phyloP scores from a whole-genome alignment of 2,888 invertebrate species.

The Papilio demoleus region DNA sequence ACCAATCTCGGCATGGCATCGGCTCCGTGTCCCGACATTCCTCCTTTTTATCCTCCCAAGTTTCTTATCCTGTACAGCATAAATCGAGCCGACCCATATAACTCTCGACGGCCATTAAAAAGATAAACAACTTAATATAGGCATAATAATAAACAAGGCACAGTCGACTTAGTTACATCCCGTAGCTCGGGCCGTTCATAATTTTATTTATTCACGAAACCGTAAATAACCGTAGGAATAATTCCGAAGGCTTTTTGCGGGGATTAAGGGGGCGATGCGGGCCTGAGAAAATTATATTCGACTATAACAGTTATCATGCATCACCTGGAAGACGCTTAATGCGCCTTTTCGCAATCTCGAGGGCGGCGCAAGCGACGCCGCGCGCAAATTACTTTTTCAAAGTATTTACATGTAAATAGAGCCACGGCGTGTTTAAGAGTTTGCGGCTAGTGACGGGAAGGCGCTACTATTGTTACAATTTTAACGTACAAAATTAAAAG shows the following conservation, averaged over 20 bases:
- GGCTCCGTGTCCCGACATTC: slow-evolving; percentile 68
- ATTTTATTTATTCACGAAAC: slow-evolving; percentile 83
- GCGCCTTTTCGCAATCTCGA: slow-evolving; percentile 82
- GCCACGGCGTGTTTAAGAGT: slow-evolving; percentile 62
- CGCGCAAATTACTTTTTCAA: slow-evolving; percentile 83
- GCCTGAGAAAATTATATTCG: slow-evolving; percentile 83
- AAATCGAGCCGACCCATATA: slow-evolving; percentile 80
- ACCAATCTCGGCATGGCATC: slow-evolving; percentile 76
- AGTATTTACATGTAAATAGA: slow-evolving; percentile 84
- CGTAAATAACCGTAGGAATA: slow-evolving; percentile 82
- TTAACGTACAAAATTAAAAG: slow-evolving; percentile 42
- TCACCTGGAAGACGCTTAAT: slow-evolving; percentile 83
- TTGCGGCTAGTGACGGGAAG: slow-evolving; percentile 57
- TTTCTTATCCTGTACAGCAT: slow-evolving; percentile 75
- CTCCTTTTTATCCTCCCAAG: slow-evolving; percentile 65
- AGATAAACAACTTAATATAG: slow-evolving; percentile 84
- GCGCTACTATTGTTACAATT: slow-evolving; percentile 42
- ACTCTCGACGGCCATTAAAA: slow-evolving; percentile 79
- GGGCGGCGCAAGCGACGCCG: slow-evolving; percentile 74
- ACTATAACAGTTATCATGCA: slow-evolving; percentile 84
- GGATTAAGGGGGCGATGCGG: slow-evolving; percentile 82
- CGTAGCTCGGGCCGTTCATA: slow-evolving; percentile 71
- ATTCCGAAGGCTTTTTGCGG: slow-evolving; percentile 82
- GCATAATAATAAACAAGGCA: slow-evolving; percentile 81
- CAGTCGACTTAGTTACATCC: slow-evolving; percentile 72